These are phyloP conservation scores for Rhopalosiphum nymphaeae DNA, from an alignment of 2,888 invertebrate species.

Conservation along the genomic window DNA sequence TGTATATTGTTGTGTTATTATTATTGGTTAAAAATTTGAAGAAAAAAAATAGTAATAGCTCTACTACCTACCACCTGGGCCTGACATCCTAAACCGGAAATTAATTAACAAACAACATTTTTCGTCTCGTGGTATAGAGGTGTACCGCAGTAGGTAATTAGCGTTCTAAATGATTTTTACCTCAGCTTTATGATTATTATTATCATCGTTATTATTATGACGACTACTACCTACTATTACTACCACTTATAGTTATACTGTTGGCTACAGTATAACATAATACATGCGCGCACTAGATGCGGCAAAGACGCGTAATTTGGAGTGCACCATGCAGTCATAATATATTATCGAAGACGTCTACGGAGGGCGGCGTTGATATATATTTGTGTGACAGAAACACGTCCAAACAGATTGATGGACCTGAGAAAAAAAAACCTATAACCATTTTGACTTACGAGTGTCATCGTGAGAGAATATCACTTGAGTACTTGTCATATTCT, in stretches of 20 bases:
- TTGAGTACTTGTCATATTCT: slow-evolving; percentile 51
- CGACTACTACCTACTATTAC: background rate
- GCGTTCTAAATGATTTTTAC: slow-evolving; percentile 59
- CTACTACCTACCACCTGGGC: background rate
- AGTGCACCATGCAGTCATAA: slow-evolving; percentile 44
- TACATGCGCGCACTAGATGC: background rate
- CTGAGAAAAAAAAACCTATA: slow-evolving; percentile 25
- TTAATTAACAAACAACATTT: slow-evolving; percentile 59
- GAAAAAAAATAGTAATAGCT: slow-evolving; percentile 28
- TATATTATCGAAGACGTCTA: slow-evolving; percentile 30
- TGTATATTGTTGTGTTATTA: background rate
- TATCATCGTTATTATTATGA: background rate
- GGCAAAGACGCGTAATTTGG: slow-evolving; percentile 43
- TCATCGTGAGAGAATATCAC: slow-evolving; percentile 54
- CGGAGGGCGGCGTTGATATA: slow-evolving; percentile 34
- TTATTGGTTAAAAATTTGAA: slow-evolving; percentile 48
- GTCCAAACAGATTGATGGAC: slow-evolving; percentile 53
- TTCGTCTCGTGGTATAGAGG: slow-evolving; percentile 19
- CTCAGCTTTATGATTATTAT: slow-evolving; percentile 20
- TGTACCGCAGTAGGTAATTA: slow-evolving; percentile 39
- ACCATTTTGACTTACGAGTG: slow-evolving; percentile 51
- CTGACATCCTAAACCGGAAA: slow-evolving; percentile 48
- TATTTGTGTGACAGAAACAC: slow-evolving; percentile 30
- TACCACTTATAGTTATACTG: slow-evolving; percentile 21
- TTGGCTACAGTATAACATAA: background rate